Evolutionary conservation across 2,888 invertebrate genomes (phyloP).

Genomic region (Priocnemis perturbator): DNA sequence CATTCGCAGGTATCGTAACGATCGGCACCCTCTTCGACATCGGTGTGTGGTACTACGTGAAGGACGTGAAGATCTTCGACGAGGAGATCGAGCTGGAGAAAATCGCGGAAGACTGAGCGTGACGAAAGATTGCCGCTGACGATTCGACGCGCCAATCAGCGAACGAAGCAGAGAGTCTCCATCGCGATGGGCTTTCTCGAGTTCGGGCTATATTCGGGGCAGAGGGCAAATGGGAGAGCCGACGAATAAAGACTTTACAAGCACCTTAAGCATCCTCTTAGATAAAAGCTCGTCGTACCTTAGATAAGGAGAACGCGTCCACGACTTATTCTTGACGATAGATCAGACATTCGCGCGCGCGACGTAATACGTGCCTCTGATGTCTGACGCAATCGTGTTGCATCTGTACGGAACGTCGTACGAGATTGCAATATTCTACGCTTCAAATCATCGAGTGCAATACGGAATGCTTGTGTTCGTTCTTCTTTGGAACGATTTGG

Average conservation of each 20-base stretch:
- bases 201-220: not conserved
- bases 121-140: conserved; percentile 26
- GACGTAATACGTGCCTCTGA: too few species aligned
- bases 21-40: conserved; percentile 82
- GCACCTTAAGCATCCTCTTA: conserved; percentile 69
- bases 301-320: conserved; percentile 28
- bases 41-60: conserved; percentile 83
- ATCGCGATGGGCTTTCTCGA: not conserved
- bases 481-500: too few species aligned
- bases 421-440: too few species aligned
- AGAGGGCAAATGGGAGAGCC: conserved; percentile 31
- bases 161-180: conserved; percentile 15
- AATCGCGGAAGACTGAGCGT: conserved; percentile 67
- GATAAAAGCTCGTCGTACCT: conserved; percentile 57
- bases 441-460: too few species aligned
- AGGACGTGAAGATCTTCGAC: conserved; percentile 83
- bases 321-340: too few species aligned
- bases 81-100: conserved; percentile 78
- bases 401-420: not conserved
- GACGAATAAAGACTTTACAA: conserved; percentile 69
- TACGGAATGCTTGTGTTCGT: too few species aligned
- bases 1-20: conserved; percentile 77
- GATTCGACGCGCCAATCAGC: conserved; percentile 17
- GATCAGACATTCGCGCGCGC: not conserved
- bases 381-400: not conserved